Evolutionary conservation across 2,797 vertebrate genomes (phyloP).

Genomic region (Notoglanidium macrostoma): DNA sequence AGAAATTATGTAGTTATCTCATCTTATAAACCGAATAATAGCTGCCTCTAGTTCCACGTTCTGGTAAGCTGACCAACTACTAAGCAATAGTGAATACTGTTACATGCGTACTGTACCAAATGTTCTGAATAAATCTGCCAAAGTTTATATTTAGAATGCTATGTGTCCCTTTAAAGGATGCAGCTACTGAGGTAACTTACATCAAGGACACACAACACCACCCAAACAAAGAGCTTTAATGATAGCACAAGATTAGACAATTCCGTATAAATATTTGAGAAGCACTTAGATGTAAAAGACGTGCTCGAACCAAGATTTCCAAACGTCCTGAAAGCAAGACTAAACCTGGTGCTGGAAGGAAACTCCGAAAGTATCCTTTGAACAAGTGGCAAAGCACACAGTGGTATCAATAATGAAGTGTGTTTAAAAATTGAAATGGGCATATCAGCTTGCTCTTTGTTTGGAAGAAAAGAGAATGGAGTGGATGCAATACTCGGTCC

Average conservation of each 20-base stretch:
- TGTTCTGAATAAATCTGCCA: not conserved
- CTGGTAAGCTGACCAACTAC: not conserved
- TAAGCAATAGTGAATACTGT: not conserved
- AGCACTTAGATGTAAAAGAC: constrained; percentile 1
- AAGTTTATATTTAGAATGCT: not conserved
- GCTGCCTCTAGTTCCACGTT: not conserved
- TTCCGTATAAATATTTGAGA: constrained; percentile 4
- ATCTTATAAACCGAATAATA: not conserved
- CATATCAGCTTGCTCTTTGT: not conserved
- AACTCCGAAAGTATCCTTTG: not conserved
- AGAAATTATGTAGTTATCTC: too few relatives aligned
- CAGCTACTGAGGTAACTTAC: not conserved
- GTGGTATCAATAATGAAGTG: not conserved
- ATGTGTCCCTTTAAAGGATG: not conserved
- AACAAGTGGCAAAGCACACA: not conserved
- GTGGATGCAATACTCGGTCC: not conserved
- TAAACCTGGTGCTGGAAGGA: not conserved
- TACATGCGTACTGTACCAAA: not conserved
- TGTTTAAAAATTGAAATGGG: not conserved
- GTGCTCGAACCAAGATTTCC: not conserved
- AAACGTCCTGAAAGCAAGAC: not conserved
- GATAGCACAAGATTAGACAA: not conserved
- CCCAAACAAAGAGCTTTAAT: constrained; percentile 13
- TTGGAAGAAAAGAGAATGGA: not conserved
- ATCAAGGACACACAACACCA: not conserved